A percentile compares a stretch with the other conserved stretches of the same genome.
These are phyloP conservation scores for Engraulis encrasicolus DNA, from an alignment of 2,113 vertebrate species.

Conservation along the genomic window DNA sequence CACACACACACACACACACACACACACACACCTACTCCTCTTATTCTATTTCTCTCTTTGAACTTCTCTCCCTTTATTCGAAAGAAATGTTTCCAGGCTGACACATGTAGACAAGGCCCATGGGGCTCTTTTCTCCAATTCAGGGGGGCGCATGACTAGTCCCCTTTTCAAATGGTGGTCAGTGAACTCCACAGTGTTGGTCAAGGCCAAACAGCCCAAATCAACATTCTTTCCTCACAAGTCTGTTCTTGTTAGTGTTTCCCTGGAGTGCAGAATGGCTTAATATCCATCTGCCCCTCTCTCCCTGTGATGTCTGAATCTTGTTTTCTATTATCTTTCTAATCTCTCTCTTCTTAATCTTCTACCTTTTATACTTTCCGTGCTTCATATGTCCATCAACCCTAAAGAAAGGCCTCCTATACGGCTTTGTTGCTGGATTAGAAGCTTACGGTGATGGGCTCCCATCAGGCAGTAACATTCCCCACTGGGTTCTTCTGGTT, in stretches of 20 bases:
- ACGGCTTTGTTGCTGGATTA: background rate
- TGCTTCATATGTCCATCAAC: too few relatives aligned
- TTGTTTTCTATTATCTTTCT: too few relatives aligned
- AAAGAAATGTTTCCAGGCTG: background rate
- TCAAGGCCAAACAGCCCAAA: background rate
- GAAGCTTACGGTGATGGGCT: slow-evolving; percentile 5
- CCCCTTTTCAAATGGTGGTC: background rate
- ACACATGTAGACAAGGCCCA: background rate
- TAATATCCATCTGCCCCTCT: background rate
- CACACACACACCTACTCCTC: too few relatives aligned
- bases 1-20: too few relatives aligned
- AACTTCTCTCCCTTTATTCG: background rate
- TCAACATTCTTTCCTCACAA: background rate
- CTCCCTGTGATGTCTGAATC: too few relatives aligned
- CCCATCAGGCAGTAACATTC: background rate
- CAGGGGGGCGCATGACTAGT: background rate
- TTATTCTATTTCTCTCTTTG: background rate
- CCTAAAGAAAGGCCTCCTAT: background rate
- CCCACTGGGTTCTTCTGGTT: background rate
- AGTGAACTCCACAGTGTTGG: background rate
- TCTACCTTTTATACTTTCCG: too few relatives aligned
- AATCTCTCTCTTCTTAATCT: too few relatives aligned
- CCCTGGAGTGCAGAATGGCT: background rate
- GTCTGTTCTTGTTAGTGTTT: background rate
- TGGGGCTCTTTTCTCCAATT: background rate